Evolutionary conservation across 1,140 invertebrate species (phyloP), one percentile per base, ranked within the genome.

Genomic region (Argopecten irradians): DNA sequence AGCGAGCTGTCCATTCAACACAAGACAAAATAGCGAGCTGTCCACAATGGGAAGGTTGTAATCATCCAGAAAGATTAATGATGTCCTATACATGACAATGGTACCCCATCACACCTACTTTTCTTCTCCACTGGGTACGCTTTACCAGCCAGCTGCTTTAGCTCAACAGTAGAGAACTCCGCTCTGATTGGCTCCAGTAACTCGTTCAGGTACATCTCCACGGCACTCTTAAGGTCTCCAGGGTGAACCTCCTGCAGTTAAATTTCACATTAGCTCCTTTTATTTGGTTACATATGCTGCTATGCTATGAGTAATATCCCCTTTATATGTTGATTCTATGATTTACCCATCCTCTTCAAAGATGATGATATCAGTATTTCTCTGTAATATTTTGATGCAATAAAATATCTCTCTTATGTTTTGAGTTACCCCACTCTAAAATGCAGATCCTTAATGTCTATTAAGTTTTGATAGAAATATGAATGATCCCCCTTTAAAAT

Each of bases 131-230:
- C 88, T 55, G 98, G 98, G 96, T 99, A 99, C 87, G 99, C 99
- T 94, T 97, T 97, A 86, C 95, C 93, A 83, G 95, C 95, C 86
- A 97, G 96, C 93, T 96, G 96, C 94, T 98, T 97, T 39, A 99
- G 95, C 93, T 98, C 97, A 9, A 97, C 96, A 89, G 93, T 92
- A 91, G 98, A 97, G 95, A 99, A 99, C 93, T 97, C 97, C 95
- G 98, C 97, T 91, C 98, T 96, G 93, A 99, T 98, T 35, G 99
- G 98, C 89, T 97, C 97, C 85, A 99, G 95, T 41, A 99, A 95
- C 93, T 96, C 96, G 96, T 99, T 99, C 5, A 99, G 97, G 91
- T 98, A 97, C 90, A 96, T 94, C 96, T 98, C 98, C 34, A 98
- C 97, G 83, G 97, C 97, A 84, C 95, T 96, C 96, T 99, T 99